Evolutionary conservation across 2,113 vertebrate genomes (phyloP).

Genomic region (Syngnathus floridae): DNA sequence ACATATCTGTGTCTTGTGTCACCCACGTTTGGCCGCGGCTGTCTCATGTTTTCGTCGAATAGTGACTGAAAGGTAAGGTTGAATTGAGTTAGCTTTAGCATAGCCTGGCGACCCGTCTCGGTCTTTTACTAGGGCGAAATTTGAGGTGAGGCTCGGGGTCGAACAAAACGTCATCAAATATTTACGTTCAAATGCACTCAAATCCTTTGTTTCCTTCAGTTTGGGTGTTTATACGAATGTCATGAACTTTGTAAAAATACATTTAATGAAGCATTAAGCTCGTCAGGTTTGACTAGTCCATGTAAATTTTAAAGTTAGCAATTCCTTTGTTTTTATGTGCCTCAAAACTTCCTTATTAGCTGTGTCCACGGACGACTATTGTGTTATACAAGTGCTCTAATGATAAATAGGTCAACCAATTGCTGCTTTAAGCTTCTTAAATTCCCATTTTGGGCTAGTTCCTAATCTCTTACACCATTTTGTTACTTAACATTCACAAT

Average conservation of each 20-base stretch:
- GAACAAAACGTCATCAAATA: conserved; percentile 10
- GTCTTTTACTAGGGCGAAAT: conserved; percentile 41
- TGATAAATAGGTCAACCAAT: conserved; percentile 6
- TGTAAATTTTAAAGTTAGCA: not conserved
- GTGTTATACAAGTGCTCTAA: conserved; percentile 1
- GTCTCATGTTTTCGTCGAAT: conserved; percentile 33
- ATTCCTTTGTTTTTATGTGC: not conserved
- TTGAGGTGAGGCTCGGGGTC: conserved; percentile 61
- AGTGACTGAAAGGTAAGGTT: conserved; percentile 44
- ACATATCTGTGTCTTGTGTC: conserved; percentile 1
- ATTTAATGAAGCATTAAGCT: not conserved
- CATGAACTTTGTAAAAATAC: not conserved
- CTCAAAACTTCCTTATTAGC: not conserved
- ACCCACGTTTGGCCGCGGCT: conserved; percentile 3
- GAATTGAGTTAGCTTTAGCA: conserved; percentile 30
- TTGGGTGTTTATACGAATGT: not conserved
- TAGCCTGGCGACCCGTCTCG: conserved; percentile 43
- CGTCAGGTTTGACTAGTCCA: not conserved
- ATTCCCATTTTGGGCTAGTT: not conserved
- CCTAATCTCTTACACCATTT: conserved; percentile 3
- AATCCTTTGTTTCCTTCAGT: not conserved
- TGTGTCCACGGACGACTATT: too few species aligned
- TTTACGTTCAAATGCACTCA: not conserved
- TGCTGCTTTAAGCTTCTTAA: conserved; percentile 11
- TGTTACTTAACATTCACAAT: not conserved